Evolutionary conservation across 2,113 vertebrate species (phyloP), one percentile per base, ranked within the genome.

Genomic region (Psophia crepitans): DNA sequence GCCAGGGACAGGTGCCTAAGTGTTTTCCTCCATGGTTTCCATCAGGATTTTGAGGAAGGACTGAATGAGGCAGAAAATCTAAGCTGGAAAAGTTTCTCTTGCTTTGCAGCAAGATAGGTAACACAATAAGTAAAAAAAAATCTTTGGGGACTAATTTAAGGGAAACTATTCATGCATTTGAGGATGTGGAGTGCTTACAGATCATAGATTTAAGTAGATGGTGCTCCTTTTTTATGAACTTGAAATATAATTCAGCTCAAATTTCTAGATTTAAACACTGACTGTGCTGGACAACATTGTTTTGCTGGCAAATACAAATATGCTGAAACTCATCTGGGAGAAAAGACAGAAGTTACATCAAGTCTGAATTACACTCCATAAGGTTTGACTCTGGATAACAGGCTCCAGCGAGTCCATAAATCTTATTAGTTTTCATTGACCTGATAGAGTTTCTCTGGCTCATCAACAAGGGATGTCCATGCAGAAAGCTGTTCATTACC

Each of bases 301-400:
- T 95, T 92, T 37, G 69, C 69, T 79, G 37, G 18, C 58, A 87
- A 93, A 96, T 87, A 78, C 49, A 91, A 91, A 54, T 53, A 85
- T 90, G 79, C 74, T 97, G 84, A 93, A 97, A 87, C 37, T 91
- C 68, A 88, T 89, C 82, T 97, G 90, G 84, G 58, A 95, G 87
- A 81, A 87, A 95, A 97, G 56, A 94, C 86, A 78, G 80, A 95
- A 93, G n/a, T 97, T 96, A 90, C 44, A 94, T 94, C 79, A 97
- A 94, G 66, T 83, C 90, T 89, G 88, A 96, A 97, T 96, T 96
- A 96, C 3, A 14, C 71, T 94, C 88, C 87, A 57, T 89, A 94
- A 90, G 7, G 57, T 70, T 84, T 91, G 60, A 91, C 44, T 92
- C 65, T 74, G 68, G 26, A 74, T 68, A 97, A 89, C 89, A 96